These are phyloP conservation scores for Holothuria leucospilota DNA, from an alignment of 53 echinoderm and acorn worm species.

Conservation along the genomic window DNA sequence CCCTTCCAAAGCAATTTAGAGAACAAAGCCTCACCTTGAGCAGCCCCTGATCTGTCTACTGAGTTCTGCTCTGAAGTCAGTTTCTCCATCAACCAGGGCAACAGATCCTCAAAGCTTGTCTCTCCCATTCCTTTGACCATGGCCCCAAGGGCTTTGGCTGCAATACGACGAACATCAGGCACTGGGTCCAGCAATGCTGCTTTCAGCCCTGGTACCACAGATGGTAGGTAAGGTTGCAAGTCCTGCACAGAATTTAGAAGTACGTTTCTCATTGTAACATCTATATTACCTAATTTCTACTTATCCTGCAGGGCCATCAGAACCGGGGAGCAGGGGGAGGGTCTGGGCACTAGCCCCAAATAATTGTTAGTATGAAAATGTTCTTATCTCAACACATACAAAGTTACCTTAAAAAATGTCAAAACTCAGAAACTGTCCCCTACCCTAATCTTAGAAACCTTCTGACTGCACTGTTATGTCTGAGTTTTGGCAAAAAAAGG, in stretches of 20 bases:
- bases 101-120: slow-evolving; percentile 90
- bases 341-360: too few relatives aligned
- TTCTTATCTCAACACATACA: too few relatives aligned
- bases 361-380: too few relatives aligned
- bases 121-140: slow-evolving; percentile 99
- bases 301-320: too few relatives aligned
- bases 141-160: slow-evolving; percentile 92
- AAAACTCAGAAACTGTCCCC: too few relatives aligned
- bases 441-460: too few relatives aligned
- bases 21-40: slow-evolving; percentile 70
- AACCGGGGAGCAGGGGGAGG: too few relatives aligned
- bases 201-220: slow-evolving; percentile 93
- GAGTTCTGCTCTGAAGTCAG: slow-evolving; percentile 97
- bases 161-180: slow-evolving; percentile 90
- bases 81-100: slow-evolving; percentile 99
- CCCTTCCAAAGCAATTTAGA: background rate
- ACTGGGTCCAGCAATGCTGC: slow-evolving; percentile 90
- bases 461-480: too few relatives aligned
- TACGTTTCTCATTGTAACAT: too few relatives aligned
- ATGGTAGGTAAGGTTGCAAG: slow-evolving; percentile 91
- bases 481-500: too few relatives aligned
- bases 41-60: slow-evolving; percentile 95
- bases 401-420: too few relatives aligned
- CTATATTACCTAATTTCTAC: too few relatives aligned
- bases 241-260: slow-evolving; percentile 58